Conservation (phyloP, 2,888 invertebrate genomes). For the Cerastoderma edule region DNA sequence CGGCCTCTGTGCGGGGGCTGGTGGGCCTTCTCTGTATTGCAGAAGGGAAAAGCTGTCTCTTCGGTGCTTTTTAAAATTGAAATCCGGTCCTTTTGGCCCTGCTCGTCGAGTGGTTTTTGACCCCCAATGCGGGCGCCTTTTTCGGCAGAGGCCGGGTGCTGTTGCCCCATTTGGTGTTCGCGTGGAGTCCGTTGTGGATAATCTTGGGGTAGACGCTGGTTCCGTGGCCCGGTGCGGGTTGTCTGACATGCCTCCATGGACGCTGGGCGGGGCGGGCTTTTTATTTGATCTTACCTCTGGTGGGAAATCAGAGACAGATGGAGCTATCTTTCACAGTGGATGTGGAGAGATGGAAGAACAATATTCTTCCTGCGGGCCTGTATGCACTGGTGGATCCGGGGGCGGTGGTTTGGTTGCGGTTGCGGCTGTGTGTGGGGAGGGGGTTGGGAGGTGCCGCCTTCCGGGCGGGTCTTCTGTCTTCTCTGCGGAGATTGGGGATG, state of each 20-base stretch:
- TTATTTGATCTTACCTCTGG: background rate
- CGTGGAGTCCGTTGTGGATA: background rate
- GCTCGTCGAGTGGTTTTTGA: conserved; percentile 16
- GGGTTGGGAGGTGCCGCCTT: background rate
- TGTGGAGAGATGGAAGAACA: conserved; percentile 4
- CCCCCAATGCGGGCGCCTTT: conserved; percentile 3
- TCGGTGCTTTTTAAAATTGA: conserved; percentile 16
- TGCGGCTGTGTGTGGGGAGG: background rate
- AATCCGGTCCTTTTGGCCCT: background rate
- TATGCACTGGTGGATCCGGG: conserved; percentile 40
- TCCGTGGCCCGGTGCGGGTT: background rate
- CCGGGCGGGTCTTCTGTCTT: conserved; percentile 33
- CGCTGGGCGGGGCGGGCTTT: conserved; percentile 12
- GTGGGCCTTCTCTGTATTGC: conserved; percentile 21
- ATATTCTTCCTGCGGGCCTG: background rate
- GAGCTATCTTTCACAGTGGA: background rate
- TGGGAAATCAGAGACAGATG: conserved; percentile 18
- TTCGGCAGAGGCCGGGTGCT: background rate
- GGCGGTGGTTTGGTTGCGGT: conserved; percentile 11
- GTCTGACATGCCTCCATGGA: background rate
- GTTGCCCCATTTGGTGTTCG: conserved; percentile 22
- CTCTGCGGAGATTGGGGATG: conserved; percentile 25
- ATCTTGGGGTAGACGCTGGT: background rate
- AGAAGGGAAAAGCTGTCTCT: conserved; percentile 9
- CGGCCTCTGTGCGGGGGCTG: conserved; percentile 35